These are phyloP conservation scores for Thelaira solivaga DNA, from an alignment of 2,888 invertebrate species.

Conservation along the genomic window DNA sequence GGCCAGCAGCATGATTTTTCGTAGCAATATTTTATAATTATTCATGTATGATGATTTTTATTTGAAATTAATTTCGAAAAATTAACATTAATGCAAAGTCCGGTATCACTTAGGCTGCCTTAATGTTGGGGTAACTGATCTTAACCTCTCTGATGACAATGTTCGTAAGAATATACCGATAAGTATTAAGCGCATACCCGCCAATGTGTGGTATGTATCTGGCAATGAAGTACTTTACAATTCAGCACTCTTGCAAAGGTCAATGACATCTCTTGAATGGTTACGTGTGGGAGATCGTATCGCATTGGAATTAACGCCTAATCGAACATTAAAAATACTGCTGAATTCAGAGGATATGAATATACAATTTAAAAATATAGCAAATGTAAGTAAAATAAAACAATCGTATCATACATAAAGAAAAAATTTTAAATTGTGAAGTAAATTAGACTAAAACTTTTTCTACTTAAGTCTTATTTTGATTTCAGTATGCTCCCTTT, in stretches of 20 bases:
- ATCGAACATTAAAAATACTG: slow-evolving; percentile 84
- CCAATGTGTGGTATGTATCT: slow-evolving; percentile 79
- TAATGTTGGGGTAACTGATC: slow-evolving; percentile 87
- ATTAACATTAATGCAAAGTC: too few relatives aligned
- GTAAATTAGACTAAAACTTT: too few relatives aligned
- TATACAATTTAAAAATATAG: slow-evolving; percentile 85
- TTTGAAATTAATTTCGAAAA: too few relatives aligned
- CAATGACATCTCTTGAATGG: slow-evolving; percentile 85
- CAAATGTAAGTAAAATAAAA: slow-evolving; percentile 80
- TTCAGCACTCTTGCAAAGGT: slow-evolving; percentile 82
- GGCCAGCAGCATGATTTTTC: too few relatives aligned
- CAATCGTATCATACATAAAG: too few relatives aligned
- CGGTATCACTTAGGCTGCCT: slow-evolving; percentile 82
- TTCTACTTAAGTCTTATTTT: too few relatives aligned
- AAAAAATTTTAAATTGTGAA: too few relatives aligned
- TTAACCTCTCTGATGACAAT: slow-evolving; percentile 81
- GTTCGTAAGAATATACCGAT: slow-evolving; percentile 83
- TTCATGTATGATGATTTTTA: too few relatives aligned
- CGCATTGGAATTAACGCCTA: slow-evolving; percentile 85
- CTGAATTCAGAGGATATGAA: slow-evolving; percentile 91
- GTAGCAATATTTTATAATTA: too few relatives aligned
- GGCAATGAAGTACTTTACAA: slow-evolving; percentile 84
- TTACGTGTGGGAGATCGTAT: slow-evolving; percentile 87
- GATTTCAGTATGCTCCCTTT: too few relatives aligned
- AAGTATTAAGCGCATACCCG: slow-evolving; percentile 81